Evolutionary conservation across 2,113 vertebrate genomes (phyloP), one percentile per base, ranked within the genome.

Genomic region (Calonectris borealis): DNA sequence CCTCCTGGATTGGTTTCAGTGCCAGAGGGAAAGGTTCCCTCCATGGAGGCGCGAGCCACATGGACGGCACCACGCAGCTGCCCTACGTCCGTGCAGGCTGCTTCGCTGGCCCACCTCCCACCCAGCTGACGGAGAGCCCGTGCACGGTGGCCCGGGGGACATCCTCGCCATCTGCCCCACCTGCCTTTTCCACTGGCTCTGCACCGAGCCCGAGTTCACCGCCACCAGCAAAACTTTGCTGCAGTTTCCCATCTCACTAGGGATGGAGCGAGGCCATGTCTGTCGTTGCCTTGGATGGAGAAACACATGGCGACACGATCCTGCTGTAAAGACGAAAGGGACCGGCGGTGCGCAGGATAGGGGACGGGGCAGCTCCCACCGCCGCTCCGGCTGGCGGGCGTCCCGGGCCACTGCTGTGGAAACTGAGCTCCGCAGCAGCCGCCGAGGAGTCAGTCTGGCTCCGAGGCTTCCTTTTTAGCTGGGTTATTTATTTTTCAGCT

Each of bases 1-100:
- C 85, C 86, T 93, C 95, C 77, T 96, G 76, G 72, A 69, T 26
- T 91, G 46, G 32, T 93, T 91, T 95, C 38, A 19, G 79, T 94
- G 88, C 94, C 93, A 97, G 85, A 94, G 86, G 62, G 64, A 95
- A 96, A 94, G 52, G 44, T 77, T 92, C 68, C 85, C 26, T 24
- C 69, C 90, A 40, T 0, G 16, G 72, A 95, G 71, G 82, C 0
- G 6, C 8, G 69, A 94, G 79, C 86, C 88, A 71, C 96, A 92
- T 40, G 95, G 60, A 65, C 1, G 49, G 84, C 88, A 77, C 84
- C 96, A 93, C 0, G 65, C 89, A 94, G 92, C 92, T 97, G 96
- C 83, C 90, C 90, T 17, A 10, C 13, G 8, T 82, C 61, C 25
- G 1, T 55, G 73, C 94, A 97, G 97, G 78, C 95, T 96, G 87